A percentile compares a stretch with the other conserved stretches of the same genome.
phyloP scores from a whole-genome alignment of 2,888 invertebrate species.

The Seira ritae region DNA sequence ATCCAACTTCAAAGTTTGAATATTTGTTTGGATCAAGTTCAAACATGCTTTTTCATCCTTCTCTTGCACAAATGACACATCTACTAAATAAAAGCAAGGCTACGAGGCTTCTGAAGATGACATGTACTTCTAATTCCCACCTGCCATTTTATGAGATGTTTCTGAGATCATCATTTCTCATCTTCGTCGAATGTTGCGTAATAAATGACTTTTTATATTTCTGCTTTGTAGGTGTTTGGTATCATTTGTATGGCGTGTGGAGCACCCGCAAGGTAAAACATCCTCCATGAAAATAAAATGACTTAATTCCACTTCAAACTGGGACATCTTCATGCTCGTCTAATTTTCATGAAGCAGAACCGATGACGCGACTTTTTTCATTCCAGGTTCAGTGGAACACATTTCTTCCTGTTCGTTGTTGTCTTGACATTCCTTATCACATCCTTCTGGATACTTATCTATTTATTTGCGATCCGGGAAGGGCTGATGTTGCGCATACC shows the following conservation, averaged over 20 bases:
- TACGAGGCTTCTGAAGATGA: no score
- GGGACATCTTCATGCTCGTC: no score
- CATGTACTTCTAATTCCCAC: no score
- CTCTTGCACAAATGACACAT: no score
- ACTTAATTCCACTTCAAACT: not conserved
- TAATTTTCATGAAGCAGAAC: no score
- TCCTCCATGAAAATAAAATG: conserved; percentile 69
- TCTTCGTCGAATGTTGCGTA: not conserved
- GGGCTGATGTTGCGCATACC: conserved; percentile 87
- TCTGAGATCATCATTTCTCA: no score
- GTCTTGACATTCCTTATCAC: conserved; percentile 89
- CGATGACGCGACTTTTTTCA: no score
- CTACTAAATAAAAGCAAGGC: no score
- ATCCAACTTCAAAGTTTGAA: no score
- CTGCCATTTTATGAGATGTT: no score
- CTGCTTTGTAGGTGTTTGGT: conserved; percentile 51
- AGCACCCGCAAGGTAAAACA: conserved; percentile 81
- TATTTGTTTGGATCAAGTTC: no score
- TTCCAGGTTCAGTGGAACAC: conserved; percentile 78
- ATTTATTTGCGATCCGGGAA: conserved; percentile 87
- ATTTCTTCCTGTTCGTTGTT: conserved; percentile 91
- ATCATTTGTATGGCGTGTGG: conserved; percentile 78
- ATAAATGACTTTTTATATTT: conserved; percentile 21
- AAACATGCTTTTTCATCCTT: no score
- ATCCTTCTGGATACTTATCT: conserved; percentile 87